These are phyloP conservation scores for Whitmania pigra DNA, from an alignment of 1,140 invertebrate species.

Conservation along the genomic window DNA sequence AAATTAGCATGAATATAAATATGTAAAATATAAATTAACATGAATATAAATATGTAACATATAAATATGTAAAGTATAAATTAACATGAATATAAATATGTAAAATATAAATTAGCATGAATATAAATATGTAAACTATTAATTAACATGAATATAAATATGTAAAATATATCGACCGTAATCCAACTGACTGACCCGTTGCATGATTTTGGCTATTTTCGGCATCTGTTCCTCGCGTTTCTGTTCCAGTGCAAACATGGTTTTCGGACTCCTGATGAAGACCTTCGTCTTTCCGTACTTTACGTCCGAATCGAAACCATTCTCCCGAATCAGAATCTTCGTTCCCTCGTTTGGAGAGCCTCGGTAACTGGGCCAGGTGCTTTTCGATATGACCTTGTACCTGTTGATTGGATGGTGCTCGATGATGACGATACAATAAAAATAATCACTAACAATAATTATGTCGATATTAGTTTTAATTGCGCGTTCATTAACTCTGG, in stretches of 20 bases:
- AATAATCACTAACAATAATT: not conserved
- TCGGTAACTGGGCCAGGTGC: constrained; percentile 85
- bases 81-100: too few relatives aligned
- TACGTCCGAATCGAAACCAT: constrained; percentile 66
- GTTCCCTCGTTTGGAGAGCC: constrained; percentile 67
- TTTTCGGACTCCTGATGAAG: constrained; percentile 78
- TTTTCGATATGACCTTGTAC: constrained; percentile 87
- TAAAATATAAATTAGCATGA: too few relatives aligned
- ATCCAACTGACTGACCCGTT: constrained; percentile 59
- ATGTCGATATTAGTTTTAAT: not conserved
- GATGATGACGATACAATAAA: not conserved
- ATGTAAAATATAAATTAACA: too few relatives aligned
- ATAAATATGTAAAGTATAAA: too few relatives aligned
- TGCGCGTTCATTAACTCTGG: not conserved
- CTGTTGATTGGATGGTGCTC: constrained; percentile 44
- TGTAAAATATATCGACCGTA: too few relatives aligned
- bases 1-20: too few relatives aligned
- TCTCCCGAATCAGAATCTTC: constrained; percentile 64
- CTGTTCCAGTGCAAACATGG: constrained; percentile 74
- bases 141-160: too few relatives aligned
- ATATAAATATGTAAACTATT: too few relatives aligned
- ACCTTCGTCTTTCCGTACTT: constrained; percentile 87
- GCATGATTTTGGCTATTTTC: constrained; percentile 74
- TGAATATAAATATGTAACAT: too few relatives aligned
- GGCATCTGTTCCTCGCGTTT: constrained; percentile 60